Evolutionary conservation across 2,113 vertebrate genomes (phyloP).

Genomic region (Oryctolagus cuniculus): DNA sequence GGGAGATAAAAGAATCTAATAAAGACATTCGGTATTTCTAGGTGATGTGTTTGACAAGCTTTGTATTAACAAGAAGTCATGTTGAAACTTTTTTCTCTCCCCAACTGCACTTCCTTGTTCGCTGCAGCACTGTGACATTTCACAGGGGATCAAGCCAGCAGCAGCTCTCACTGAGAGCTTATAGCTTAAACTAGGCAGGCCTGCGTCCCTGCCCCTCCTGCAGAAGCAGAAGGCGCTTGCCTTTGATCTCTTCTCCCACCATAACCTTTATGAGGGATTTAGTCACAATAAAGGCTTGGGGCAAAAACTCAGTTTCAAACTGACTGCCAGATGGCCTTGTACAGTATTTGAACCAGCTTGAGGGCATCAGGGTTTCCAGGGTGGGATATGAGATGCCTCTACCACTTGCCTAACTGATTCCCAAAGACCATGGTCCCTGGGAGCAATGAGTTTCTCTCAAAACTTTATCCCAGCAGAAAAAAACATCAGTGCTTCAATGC

Average conservation of each 20-base stretch:
- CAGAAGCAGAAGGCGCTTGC: not conserved
- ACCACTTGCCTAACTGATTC: not conserved
- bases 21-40: constrained; percentile 88
- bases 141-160: constrained; percentile 65
- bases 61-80: constrained; percentile 85
- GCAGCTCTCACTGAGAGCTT: not conserved
- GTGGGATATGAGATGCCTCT: constrained; percentile 41
- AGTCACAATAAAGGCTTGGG: constrained; percentile 55
- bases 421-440: not conserved
- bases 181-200: constrained; percentile 46
- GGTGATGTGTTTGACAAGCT: constrained; percentile 90
- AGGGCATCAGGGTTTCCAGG: not conserved
- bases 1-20: constrained; percentile 90
- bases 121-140: constrained; percentile 47
- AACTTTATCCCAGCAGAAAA: not conserved
- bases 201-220: not conserved
- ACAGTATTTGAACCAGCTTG: not conserved
- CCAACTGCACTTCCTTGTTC: not conserved
- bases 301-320: constrained; percentile 43
- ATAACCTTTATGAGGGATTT: constrained; percentile 79
- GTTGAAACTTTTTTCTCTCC: constrained; percentile 81
- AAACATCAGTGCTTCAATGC: not conserved
- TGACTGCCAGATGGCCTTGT: not conserved
- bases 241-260: constrained; percentile 35
- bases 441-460: not conserved